Percentiles rank a stretch among this genome's conserved stretches.
Conservation (phyloP, 2,797 vertebrate genomes). For the Dromococcyx pavoninus region DNA sequence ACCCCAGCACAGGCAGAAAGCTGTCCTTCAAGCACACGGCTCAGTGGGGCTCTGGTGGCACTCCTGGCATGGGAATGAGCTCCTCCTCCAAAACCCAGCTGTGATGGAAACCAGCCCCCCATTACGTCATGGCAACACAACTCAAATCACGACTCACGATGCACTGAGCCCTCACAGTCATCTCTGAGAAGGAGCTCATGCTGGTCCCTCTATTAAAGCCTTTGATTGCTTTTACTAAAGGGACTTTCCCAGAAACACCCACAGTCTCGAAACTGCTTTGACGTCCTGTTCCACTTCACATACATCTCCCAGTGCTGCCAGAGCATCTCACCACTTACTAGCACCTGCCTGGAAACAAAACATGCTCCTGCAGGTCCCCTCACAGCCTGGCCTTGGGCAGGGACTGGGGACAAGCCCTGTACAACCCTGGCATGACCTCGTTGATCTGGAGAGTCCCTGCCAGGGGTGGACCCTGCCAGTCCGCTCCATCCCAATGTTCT, state of each 20-base stretch:
- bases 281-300: constrained; percentile 30
- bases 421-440: rapidly evolving
- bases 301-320: not conserved
- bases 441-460: not conserved
- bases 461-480: not conserved
- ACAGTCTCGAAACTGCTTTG: not conserved
- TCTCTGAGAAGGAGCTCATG: not conserved
- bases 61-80: rapidly evolving
- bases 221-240: constrained; percentile 25
- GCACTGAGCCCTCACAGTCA: not conserved
- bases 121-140: not conserved
- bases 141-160: not conserved
- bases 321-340: not conserved
- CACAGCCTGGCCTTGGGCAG: rapidly evolving
- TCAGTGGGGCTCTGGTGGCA: rapidly evolving
- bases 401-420: rapidly evolving
- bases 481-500: not conserved
- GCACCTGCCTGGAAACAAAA: not conserved
- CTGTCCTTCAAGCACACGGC: not conserved
- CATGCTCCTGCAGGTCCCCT: not conserved
- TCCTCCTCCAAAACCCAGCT: not conserved
- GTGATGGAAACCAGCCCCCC: constrained; percentile 29
- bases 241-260: constrained; percentile 62
- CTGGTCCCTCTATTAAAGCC: constrained; percentile 18
- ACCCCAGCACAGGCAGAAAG: rapidly evolving